Conservation (phyloP, 2,888 invertebrate genomes). For the Cosmia pyralina region DNA sequence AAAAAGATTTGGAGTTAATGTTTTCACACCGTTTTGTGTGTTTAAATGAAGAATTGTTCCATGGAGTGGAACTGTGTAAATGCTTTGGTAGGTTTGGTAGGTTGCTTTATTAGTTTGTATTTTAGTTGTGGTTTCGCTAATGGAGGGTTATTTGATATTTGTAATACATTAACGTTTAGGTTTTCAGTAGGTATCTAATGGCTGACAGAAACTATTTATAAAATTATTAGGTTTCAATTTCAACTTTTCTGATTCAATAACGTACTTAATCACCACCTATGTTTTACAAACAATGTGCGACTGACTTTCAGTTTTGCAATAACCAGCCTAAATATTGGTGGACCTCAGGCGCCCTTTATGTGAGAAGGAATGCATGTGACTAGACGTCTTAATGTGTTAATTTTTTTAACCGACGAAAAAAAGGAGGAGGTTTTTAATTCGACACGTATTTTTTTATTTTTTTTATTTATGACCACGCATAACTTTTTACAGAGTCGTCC, state of each 20-base stretch:
- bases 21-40: conserved; percentile 11
- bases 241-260: background rate
- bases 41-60: background rate
- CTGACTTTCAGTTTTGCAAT: background rate
- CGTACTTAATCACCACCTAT: background rate
- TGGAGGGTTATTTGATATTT: conserved; percentile 35
- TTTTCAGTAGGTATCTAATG: background rate
- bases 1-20: conserved; percentile 43
- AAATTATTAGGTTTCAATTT: background rate
- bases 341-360: background rate
- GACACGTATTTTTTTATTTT: too few relatives aligned
- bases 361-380: background rate
- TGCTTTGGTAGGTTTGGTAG: too few relatives aligned
- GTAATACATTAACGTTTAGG: conserved; percentile 18
- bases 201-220: background rate
- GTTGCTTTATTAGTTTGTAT: conserved; percentile 23
- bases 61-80: conserved; percentile 23
- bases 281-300: background rate
- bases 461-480: too few relatives aligned
- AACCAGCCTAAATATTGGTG: background rate
- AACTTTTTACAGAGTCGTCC: too few relatives aligned
- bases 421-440: too few relatives aligned
- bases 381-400: too few relatives aligned
- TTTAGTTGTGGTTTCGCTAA: conserved; percentile 39
- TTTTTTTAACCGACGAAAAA: too few relatives aligned